A percentile compares a stretch with the other conserved stretches of the same genome.
Evolutionary conservation across 1,140 invertebrate genomes (phyloP).

Genomic region (Ganaspis sp.): DNA sequence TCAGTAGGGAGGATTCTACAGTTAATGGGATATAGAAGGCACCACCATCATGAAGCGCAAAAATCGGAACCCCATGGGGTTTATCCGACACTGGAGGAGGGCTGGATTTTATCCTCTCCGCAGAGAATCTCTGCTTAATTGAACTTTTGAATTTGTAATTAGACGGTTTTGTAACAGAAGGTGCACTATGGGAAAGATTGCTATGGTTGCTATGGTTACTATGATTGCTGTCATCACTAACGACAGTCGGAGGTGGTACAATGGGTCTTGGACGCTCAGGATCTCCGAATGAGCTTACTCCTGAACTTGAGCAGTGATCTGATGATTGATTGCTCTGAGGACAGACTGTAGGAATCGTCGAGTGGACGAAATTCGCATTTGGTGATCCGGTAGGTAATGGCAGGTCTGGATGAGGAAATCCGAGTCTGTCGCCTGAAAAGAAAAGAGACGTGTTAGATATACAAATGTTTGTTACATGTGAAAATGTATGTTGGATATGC

Average conservation of each 20-base stretch:
- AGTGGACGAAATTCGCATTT: slow-evolving; percentile 42
- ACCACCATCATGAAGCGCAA: slow-evolving; percentile 89
- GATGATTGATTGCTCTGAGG: slow-evolving; percentile 66
- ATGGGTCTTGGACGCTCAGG: slow-evolving; percentile 62
- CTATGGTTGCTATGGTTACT: slow-evolving; percentile 59
- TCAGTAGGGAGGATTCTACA: slow-evolving; percentile 86
- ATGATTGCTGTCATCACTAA: slow-evolving; percentile 72
- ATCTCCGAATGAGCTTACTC: slow-evolving; percentile 69
- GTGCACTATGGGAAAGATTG: slow-evolving; percentile 54
- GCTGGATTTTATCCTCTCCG: slow-evolving; percentile 73
- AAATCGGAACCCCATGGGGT: slow-evolving; percentile 82
- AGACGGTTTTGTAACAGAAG: slow-evolving; percentile 69
- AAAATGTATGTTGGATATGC: too few species aligned
- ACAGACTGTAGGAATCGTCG: slow-evolving; percentile 67
- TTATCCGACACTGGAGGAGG: slow-evolving; percentile 63
- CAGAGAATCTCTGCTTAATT: slow-evolving; percentile 90
- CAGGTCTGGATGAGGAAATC: slow-evolving; percentile 76
- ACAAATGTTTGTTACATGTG: too few species aligned
- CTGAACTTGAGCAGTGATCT: slow-evolving; percentile 70
- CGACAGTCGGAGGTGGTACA: slow-evolving; percentile 60
- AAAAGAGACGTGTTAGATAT: too few species aligned
- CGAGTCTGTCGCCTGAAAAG: slow-evolving; percentile 76
- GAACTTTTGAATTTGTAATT: slow-evolving; percentile 96
- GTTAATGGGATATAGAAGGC: slow-evolving; percentile 94
- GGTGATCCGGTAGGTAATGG: slow-evolving; percentile 70